These are phyloP conservation scores for Hipposideros armiger DNA, from an alignment of 2,113 vertebrate species.

Conservation along the genomic window DNA sequence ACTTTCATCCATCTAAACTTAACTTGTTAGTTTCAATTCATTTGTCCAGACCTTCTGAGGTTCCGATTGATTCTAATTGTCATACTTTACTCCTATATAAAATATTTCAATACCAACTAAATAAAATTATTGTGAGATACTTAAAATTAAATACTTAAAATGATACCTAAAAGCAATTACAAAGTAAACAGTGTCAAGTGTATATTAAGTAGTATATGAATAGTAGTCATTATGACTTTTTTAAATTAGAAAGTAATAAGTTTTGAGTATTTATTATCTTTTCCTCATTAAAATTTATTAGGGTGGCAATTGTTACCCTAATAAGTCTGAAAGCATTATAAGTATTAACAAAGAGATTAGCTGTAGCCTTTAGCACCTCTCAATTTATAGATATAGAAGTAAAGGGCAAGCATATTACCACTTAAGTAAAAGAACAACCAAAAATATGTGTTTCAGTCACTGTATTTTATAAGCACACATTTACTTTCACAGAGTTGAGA, in stretches of 20 bases:
- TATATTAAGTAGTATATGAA: not conserved
- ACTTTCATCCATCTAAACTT: not conserved
- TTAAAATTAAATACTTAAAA: not conserved
- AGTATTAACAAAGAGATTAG: not conserved
- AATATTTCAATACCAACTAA: not conserved
- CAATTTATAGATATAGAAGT: not conserved
- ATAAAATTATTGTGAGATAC: not conserved
- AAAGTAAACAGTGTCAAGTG: not conserved
- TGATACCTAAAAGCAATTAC: not conserved
- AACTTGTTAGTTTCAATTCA: not conserved
- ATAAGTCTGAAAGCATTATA: too few species aligned
- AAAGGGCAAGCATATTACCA: not conserved
- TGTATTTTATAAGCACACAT: not conserved
- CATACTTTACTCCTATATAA: not conserved
- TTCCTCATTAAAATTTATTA: too few species aligned
- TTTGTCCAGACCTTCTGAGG: not conserved
- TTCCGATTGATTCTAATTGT: not conserved
- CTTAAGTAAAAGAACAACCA: not conserved
- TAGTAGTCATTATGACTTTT: not conserved
- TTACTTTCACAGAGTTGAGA: not conserved
- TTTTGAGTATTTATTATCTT: too few species aligned
- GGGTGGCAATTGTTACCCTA: too few species aligned
- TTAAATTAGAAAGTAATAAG: too few species aligned
- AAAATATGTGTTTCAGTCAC: not conserved
- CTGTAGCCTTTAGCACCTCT: not conserved